phyloP scores from a whole-genome alignment of 1,140 invertebrate genomes.

The Hypsibius dujardini region DNA sequence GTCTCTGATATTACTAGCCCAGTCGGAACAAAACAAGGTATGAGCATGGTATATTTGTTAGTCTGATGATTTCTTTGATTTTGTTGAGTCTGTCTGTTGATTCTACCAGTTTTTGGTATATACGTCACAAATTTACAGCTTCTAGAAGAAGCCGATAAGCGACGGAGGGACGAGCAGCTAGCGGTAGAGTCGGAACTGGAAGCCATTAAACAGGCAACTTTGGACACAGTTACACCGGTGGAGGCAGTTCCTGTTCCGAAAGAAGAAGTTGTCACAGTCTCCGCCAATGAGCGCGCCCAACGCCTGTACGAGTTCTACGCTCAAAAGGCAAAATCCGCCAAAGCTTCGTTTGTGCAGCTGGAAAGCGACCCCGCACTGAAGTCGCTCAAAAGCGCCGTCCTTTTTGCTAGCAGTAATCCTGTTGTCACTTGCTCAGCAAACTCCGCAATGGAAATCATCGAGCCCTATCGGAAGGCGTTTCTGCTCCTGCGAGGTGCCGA shows the following conservation, averaged over 20 bases:
- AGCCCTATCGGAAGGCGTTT: slow-evolving; percentile 11
- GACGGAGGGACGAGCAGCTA: neutral
- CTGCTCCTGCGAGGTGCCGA: neutral
- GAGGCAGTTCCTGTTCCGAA: too few species aligned
- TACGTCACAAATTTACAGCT: neutral
- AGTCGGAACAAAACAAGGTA: too few species aligned
- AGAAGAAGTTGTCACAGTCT: neutral
- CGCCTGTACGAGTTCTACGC: neutral
- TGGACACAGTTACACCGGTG: too few species aligned
- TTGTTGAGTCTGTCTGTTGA: too few species aligned
- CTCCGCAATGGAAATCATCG: slow-evolving; percentile 13
- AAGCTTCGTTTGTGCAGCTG: neutral
- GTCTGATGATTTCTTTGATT: too few species aligned
- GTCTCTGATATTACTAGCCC: too few species aligned
- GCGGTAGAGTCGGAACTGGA: neutral
- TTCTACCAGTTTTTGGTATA: neutral
- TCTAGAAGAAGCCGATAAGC: neutral
- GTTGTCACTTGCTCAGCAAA: neutral
- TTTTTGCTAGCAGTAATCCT: slow-evolving; percentile 9
- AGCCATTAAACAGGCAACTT: neutral
- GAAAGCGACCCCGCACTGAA: neutral
- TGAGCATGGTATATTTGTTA: too few species aligned
- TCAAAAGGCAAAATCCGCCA: neutral
- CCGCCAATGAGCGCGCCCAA: neutral
- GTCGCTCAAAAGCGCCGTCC: slow-evolving; percentile 1